Conservation (phyloP, 30 jellyfish, hydroid and myxozoan species). For the Morbakka virulenta region DNA sequence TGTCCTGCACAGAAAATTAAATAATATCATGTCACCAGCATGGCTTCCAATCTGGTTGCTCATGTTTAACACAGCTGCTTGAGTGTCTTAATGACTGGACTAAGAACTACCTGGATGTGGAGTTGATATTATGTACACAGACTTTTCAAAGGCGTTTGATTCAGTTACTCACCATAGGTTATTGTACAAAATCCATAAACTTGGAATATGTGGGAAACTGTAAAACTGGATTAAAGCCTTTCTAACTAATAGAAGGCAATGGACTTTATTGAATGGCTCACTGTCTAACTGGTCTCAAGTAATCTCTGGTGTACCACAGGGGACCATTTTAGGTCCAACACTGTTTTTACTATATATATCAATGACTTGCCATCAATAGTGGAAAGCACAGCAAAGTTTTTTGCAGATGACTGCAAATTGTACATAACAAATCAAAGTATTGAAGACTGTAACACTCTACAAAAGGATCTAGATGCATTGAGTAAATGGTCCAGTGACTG, state of each 20-base stretch:
- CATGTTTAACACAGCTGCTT: slow-evolving; percentile 12
- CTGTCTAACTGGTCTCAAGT: slow-evolving; percentile 16
- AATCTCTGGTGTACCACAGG: slow-evolving; percentile 40
- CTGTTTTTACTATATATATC: slow-evolving; percentile 2
- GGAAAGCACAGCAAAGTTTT: no score
- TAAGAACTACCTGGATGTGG: background rate
- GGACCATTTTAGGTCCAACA: slow-evolving; percentile 17
- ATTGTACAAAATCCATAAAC: background rate
- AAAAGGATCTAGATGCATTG: no score
- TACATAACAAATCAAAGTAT: no score
- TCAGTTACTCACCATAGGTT: slow-evolving; percentile 16
- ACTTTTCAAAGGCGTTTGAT: slow-evolving; percentile 25
- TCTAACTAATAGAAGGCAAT: slow-evolving; percentile 14
- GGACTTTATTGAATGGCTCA: slow-evolving; percentile 16
- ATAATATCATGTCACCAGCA: background rate
- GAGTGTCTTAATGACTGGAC: slow-evolving; percentile 30
- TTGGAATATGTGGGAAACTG: slow-evolving; percentile 17
- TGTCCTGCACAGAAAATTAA: no score
- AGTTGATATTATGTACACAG: slow-evolving; percentile 3
- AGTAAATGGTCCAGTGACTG: no score
- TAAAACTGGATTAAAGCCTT: slow-evolving; percentile 7
- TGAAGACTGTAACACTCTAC: no score
- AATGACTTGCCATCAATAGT: slow-evolving; percentile 35
- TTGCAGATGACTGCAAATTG: no score
- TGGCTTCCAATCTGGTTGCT: slow-evolving; percentile 8